Evolutionary conservation across 2,888 invertebrate genomes (phyloP).

Genomic region (Venusia cambrica): DNA sequence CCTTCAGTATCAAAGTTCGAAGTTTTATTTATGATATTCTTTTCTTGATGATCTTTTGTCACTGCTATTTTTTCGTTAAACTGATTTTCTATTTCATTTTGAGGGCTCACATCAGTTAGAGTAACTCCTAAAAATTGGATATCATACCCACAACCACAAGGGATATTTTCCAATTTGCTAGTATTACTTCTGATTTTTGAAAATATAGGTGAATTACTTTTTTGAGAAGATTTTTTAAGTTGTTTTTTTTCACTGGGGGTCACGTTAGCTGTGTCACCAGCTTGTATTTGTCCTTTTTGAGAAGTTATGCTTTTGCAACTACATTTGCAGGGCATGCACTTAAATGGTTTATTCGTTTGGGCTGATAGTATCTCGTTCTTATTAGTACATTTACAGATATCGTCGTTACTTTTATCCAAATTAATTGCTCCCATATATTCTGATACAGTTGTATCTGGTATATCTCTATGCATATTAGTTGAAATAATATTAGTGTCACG

Average conservation of each 20-base stretch:
- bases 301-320: slow-evolving; percentile 28
- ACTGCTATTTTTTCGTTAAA: no score
- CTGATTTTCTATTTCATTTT: slow-evolving; percentile 19
- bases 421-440: slow-evolving; percentile 58
- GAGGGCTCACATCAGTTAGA: slow-evolving; percentile 39
- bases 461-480: background rate
- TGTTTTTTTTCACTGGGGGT: background rate
- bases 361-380: slow-evolving; percentile 13
- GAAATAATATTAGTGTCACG: slow-evolving; percentile 1
- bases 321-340: slow-evolving; percentile 38
- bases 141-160: slow-evolving; percentile 43
- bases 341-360: slow-evolving; percentile 22
- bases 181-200: slow-evolving; percentile 10
- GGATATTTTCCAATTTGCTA: slow-evolving; percentile 6
- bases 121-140: slow-evolving; percentile 68
- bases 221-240: slow-evolving; percentile 2
- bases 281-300: slow-evolving; percentile 7
- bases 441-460: slow-evolving; percentile 42
- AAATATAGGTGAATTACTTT: slow-evolving; percentile 2
- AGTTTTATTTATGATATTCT: slow-evolving; percentile 2
- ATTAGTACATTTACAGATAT: slow-evolving; percentile 38
- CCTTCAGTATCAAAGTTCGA: background rate
- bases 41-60: no score
- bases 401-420: slow-evolving; percentile 58
- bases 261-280: background rate